phyloP scores from a whole-genome alignment of 2,113 vertebrate species.

The Catagonus wagneri region DNA sequence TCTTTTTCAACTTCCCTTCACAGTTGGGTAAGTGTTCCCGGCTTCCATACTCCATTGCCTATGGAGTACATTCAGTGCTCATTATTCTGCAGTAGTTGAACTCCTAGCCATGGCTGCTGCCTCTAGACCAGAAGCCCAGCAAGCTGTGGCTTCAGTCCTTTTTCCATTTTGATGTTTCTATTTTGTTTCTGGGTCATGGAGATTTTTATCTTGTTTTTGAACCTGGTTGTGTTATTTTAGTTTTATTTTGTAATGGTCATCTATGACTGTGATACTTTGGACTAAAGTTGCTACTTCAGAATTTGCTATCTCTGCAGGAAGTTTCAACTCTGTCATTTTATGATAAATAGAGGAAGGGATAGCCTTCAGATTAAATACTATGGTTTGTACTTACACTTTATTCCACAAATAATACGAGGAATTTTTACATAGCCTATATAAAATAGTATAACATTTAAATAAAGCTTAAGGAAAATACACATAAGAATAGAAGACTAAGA shows the following conservation, averaged over 20 bases:
- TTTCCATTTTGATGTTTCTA: conserved; percentile 20
- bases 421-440: not conserved
- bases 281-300: conserved; percentile 34
- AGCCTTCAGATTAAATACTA: conserved; percentile 28
- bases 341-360: not conserved
- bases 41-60: not conserved
- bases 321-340: conserved; percentile 38
- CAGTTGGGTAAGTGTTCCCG: not conserved
- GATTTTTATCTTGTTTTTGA: conserved; percentile 50
- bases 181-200: conserved; percentile 44
- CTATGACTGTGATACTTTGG: not conserved
- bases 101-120: not conserved
- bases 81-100: not conserved
- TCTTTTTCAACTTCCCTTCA: not conserved
- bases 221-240: not conserved
- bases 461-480: not conserved
- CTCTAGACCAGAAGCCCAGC: not conserved
- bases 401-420: not conserved
- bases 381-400: not conserved
- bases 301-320: not conserved
- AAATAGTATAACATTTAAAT: conserved; percentile 41
- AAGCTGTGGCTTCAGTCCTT: not conserved
- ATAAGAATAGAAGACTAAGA: not conserved
- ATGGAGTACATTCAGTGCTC: not conserved
- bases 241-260: not conserved